Percentiles rank a stretch among this genome's conserved stretches.
These are phyloP conservation scores for Drosophila putrida DNA, from an alignment of 2,888 invertebrate species.

Conservation along the genomic window DNA sequence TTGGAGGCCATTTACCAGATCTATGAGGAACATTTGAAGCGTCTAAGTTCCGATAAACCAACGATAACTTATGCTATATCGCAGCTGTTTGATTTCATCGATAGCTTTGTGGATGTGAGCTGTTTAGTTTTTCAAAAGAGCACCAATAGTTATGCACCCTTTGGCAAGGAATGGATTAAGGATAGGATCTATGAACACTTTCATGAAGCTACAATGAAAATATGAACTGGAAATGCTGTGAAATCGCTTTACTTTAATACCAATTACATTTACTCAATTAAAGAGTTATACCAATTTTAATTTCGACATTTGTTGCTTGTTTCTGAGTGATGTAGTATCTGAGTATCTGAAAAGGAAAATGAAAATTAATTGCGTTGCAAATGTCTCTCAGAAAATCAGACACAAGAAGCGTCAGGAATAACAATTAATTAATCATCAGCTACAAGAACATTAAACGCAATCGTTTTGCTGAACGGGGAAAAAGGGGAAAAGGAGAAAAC, in stretches of 20 bases:
- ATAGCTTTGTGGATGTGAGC: constrained; percentile 96
- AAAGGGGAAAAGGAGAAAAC: constrained; percentile 2
- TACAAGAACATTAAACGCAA: constrained; percentile 38
- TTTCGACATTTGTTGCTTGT: constrained; percentile 25
- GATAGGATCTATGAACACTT: constrained; percentile 98
- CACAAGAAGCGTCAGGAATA: constrained; percentile 26
- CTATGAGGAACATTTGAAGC: constrained; percentile 98
- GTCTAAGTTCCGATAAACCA: constrained; percentile 96
- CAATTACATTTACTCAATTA: neutral
- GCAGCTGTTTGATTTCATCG: constrained; percentile 98
- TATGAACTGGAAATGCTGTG: neutral
- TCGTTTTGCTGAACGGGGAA: constrained; percentile 7
- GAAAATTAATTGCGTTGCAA: constrained; percentile 57
- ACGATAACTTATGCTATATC: constrained; percentile 99
- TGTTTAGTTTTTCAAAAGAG: constrained; percentile 98
- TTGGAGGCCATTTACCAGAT: constrained; percentile 99
- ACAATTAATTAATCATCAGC: constrained; percentile 75
- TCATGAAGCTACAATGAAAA: constrained; percentile 89
- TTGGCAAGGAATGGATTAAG: constrained; percentile 99
- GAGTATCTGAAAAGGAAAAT: constrained; percentile 54
- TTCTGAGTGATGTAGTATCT: constrained; percentile 35
- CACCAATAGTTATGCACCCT: constrained; percentile 97
- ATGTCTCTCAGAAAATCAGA: constrained; percentile 36
- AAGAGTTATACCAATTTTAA: neutral
- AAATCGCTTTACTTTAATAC: neutral